Evolutionary conservation across 2,888 invertebrate species (phyloP).

Genomic region (Thera britannica): DNA sequence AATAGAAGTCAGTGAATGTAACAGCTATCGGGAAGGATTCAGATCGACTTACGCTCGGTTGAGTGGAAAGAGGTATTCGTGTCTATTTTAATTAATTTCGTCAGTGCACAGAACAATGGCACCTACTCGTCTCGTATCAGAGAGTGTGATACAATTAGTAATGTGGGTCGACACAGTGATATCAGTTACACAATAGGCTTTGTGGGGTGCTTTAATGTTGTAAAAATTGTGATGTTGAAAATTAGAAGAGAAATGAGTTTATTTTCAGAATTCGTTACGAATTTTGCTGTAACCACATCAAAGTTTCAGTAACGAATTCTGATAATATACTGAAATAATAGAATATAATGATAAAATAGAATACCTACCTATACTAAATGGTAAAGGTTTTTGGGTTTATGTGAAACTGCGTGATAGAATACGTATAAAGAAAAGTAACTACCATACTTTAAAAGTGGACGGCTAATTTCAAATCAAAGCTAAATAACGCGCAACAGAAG

Average conservation of each 20-base stretch:
- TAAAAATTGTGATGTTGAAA: slow-evolving; percentile 2
- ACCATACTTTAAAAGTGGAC: too few relatives aligned
- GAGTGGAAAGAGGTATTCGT: slow-evolving; percentile 68
- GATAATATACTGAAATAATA: too few relatives aligned
- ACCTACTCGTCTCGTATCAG: slow-evolving; percentile 34
- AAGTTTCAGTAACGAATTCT: too few relatives aligned
- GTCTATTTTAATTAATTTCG: slow-evolving; percentile 76
- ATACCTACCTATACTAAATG: too few relatives aligned
- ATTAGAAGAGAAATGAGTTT: neutral
- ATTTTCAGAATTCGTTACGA: too few relatives aligned
- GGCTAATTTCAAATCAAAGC: neutral
- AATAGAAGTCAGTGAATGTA: slow-evolving; percentile 73
- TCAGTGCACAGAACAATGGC: slow-evolving; percentile 46
- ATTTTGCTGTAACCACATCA: too few relatives aligned
- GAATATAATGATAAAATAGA: too few relatives aligned
- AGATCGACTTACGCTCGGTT: slow-evolving; percentile 72
- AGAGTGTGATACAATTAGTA: slow-evolving; percentile 41
- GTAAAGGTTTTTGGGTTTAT: too few relatives aligned
- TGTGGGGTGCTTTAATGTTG: slow-evolving; percentile 13
- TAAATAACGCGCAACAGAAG: neutral
- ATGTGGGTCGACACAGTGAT: slow-evolving; percentile 46
- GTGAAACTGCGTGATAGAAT: neutral
- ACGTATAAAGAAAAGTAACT: too few relatives aligned
- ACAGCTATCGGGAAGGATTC: slow-evolving; percentile 71
- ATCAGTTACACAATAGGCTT: slow-evolving; percentile 30